These are phyloP conservation scores for Acridotheres tristis DNA, from an alignment of 2,797 vertebrate species.

Conservation along the genomic window DNA sequence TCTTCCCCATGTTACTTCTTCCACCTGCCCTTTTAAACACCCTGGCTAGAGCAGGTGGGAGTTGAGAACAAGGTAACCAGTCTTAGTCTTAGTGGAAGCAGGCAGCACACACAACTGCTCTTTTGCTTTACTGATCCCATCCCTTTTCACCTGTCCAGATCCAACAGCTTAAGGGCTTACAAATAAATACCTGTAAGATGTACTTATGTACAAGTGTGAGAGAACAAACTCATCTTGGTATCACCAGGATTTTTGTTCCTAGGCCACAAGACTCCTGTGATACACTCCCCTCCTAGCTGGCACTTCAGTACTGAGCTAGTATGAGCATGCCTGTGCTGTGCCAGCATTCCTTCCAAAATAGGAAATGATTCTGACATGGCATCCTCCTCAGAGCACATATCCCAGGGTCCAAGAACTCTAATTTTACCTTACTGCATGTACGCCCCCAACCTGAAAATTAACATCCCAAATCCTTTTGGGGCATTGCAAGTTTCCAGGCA, in stretches of 20 bases:
- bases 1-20: neutral
- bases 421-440: neutral
- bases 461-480: neutral
- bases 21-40: neutral
- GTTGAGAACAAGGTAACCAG: neutral
- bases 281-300: neutral
- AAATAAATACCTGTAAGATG: neutral
- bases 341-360: neutral
- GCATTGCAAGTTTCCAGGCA: neutral
- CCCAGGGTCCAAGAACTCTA: neutral
- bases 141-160: neutral
- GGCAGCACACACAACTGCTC: neutral
- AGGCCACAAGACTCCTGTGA: neutral
- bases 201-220: neutral
- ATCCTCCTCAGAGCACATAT: neutral
- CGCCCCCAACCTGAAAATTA: neutral
- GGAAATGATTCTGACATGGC: neutral
- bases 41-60: fast-evolving
- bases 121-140: neutral
- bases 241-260: neutral
- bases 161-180: neutral
- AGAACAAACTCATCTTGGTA: neutral
- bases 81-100: neutral
- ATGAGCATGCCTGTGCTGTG: neutral
- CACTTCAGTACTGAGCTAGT: neutral